phyloP scores from a whole-genome alignment of 2,797 vertebrate species.

The Yasuhikotakia modesta region DNA sequence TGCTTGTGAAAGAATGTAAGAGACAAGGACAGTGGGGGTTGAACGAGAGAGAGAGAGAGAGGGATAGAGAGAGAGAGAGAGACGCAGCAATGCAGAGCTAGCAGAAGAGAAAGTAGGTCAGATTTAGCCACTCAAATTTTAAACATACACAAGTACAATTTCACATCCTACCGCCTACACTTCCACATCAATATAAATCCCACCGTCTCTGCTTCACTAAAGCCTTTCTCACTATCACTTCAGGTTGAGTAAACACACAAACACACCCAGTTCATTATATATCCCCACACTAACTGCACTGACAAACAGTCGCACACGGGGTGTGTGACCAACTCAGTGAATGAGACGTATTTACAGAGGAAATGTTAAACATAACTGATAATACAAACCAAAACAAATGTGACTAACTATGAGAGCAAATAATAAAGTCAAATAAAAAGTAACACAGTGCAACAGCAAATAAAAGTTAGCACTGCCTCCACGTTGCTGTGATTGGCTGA shows the following conservation, averaged over 20 bases:
- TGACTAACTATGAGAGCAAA: no score
- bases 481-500: no score
- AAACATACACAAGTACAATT: conserved; percentile 51
- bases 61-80: conserved; percentile 34
- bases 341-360: not conserved
- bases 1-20: conserved; percentile 41
- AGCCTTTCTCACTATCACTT: conserved; percentile 27
- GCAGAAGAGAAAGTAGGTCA: conserved; percentile 72
- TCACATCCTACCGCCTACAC: conserved; percentile 55
- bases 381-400: no score
- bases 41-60: conserved; percentile 23
- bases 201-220: conserved; percentile 1
- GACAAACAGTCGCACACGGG: not conserved
- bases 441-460: no score
- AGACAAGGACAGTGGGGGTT: conserved; percentile 41
- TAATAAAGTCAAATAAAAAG: no score
- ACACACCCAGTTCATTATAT: conserved; percentile 4
- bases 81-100: conserved; percentile 42
- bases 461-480: no score
- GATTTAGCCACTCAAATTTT: conserved; percentile 41
- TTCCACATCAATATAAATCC: conserved; percentile 54
- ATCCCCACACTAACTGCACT: not conserved
- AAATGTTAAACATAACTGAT: no score
- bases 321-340: not conserved
- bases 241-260: conserved; percentile 34